These are phyloP conservation scores for Coracias cyanogaster DNA, from an alignment of 2,797 vertebrate species.

Conservation along the genomic window DNA sequence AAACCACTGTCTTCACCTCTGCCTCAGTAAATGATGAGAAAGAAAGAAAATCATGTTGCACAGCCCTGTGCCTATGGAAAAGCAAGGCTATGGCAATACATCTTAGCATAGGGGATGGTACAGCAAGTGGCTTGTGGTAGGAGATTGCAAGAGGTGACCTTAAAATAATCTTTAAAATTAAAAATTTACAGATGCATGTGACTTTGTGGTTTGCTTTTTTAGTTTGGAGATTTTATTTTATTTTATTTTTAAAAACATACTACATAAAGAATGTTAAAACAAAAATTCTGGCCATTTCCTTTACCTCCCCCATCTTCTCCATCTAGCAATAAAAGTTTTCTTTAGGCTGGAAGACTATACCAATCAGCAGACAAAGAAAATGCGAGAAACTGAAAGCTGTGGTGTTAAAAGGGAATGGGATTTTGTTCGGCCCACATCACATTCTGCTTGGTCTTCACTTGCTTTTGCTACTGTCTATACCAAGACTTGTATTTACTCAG, in stretches of 20 bases:
- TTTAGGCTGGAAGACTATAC: background rate
- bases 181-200: background rate
- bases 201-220: background rate
- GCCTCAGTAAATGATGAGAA: background rate
- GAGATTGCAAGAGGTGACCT: background rate
- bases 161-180: background rate
- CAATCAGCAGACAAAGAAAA: background rate
- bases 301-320: background rate
- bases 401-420: background rate
- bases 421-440: background rate
- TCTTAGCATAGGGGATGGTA: background rate
- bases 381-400: background rate
- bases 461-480: background rate
- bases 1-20: background rate
- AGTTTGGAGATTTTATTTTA: background rate
- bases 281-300: background rate
- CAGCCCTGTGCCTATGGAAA: background rate
- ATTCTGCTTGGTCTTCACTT: background rate
- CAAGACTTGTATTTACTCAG: background rate
- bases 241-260: background rate
- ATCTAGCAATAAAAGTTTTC: background rate
- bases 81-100: background rate
- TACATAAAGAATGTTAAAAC: background rate
- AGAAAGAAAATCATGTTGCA: background rate
- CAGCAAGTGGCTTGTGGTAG: background rate